Percentiles rank a stretch among this genome's conserved stretches.
phyloP scores from a whole-genome alignment of 2,888 invertebrate genomes.

The Rhamnusium bicolor region DNA sequence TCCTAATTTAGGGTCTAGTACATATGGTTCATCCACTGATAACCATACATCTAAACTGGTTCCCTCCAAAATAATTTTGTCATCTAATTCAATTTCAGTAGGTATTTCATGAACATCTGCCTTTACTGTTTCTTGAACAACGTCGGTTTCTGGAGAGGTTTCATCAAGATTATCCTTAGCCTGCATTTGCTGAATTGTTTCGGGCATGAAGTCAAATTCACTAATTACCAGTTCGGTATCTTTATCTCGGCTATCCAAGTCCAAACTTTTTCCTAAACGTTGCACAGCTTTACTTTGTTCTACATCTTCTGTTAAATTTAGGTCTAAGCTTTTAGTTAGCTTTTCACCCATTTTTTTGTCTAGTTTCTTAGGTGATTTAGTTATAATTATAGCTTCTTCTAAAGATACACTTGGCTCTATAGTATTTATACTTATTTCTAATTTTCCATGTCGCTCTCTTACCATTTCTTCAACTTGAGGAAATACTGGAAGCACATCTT shows the following conservation, averaged over 20 bases:
- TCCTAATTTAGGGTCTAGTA: conserved; percentile 66
- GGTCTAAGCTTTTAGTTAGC: conserved; percentile 78
- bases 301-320: conserved; percentile 72
- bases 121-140: conserved; percentile 57
- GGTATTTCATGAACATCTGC: conserved; percentile 59
- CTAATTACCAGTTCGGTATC: conserved; percentile 56
- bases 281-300: conserved; percentile 63
- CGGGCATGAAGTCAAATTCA: conserved; percentile 67
- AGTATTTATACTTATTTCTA: conserved; percentile 82
- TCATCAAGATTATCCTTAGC: conserved; percentile 58
- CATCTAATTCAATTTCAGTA: conserved; percentile 53
- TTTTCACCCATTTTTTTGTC: conserved; percentile 73
- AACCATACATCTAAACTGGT: conserved; percentile 71
- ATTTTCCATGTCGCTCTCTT: conserved; percentile 81
- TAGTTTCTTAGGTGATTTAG: conserved; percentile 82
- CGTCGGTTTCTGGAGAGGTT: conserved; percentile 63
- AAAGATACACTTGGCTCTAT: conserved; percentile 68
- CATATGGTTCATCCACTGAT: conserved; percentile 68
- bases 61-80: conserved; percentile 68
- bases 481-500: conserved; percentile 81
- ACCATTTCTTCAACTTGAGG: conserved; percentile 84
- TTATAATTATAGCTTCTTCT: conserved; percentile 84
- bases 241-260: conserved; percentile 66
- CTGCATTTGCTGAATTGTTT: conserved; percentile 56
- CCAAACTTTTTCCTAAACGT: conserved; percentile 69